These are phyloP conservation scores for Florisuga fusca DNA, from an alignment of 2,797 vertebrate species.

Conservation along the genomic window DNA sequence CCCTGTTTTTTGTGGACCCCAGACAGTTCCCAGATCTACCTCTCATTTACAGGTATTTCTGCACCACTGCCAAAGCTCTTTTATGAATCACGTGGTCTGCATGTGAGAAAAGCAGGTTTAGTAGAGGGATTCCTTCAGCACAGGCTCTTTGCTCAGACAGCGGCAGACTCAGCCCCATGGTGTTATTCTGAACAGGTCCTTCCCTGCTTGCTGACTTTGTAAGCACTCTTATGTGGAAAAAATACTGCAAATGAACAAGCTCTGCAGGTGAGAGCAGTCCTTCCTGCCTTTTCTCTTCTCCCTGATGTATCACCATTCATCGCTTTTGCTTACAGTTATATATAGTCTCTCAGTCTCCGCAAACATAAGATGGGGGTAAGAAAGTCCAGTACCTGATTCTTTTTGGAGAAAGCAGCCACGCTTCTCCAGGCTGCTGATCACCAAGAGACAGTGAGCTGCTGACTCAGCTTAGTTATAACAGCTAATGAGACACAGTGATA, in stretches of 20 bases:
- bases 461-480: not conserved
- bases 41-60: not conserved
- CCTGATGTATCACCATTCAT: not conserved
- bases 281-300: not conserved
- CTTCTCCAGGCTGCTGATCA: not conserved
- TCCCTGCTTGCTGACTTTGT: not conserved
- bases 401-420: not conserved
- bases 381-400: not conserved
- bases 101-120: not conserved
- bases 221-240: not conserved
- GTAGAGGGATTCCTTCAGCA: not conserved
- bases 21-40: not conserved
- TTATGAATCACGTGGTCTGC: not conserved
- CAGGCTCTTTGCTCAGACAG: not conserved
- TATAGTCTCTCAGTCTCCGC: not conserved
- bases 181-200: not conserved
- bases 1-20: not conserved
- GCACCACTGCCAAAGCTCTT: not conserved
- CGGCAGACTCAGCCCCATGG: fast-evolving
- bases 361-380: not conserved
- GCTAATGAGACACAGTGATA: not conserved
- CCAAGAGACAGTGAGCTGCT: not conserved
- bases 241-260: fast-evolving
- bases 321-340: not conserved
- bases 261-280: not conserved